Evolutionary conservation across 2,797 vertebrate species (phyloP).

Genomic region (Botia kubotai): DNA sequence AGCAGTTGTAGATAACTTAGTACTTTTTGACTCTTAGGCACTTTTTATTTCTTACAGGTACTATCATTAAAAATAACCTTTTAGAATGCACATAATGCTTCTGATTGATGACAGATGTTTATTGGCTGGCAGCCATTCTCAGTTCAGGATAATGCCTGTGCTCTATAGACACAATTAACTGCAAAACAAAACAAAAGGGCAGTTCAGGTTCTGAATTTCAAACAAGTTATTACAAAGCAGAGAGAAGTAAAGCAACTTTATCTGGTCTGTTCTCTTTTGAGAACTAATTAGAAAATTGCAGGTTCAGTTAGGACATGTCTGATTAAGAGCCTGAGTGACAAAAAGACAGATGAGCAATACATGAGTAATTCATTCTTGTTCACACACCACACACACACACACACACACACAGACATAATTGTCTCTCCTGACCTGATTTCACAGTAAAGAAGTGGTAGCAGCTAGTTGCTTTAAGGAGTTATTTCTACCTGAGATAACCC

Average conservation of each 20-base stretch:
- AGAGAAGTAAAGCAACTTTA: neutral
- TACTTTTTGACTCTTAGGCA: neutral
- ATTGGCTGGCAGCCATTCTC: constrained; percentile 6
- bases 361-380: constrained; percentile 13
- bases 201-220: constrained; percentile 13
- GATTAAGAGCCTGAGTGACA: constrained; percentile 13
- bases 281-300: constrained; percentile 43
- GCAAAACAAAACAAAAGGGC: constrained; percentile 19
- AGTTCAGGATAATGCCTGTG: constrained; percentile 18
- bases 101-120: neutral
- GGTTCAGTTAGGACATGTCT: constrained; percentile 39
- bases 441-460: neutral
- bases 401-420: neutral
- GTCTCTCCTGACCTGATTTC: neutral
- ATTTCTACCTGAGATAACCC: neutral
- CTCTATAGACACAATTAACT: constrained; percentile 32
- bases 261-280: constrained; percentile 14
- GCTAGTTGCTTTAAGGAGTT: neutral
- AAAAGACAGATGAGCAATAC: constrained; percentile 5
- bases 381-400: constrained; percentile 33
- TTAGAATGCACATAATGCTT: neutral
- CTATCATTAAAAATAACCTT: neutral
- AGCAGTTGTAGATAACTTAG: no score
- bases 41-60: neutral
- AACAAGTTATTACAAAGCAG: constrained; percentile 38